Evolutionary conservation across 2,888 invertebrate species (phyloP).

Genomic region (Pyrochroa serraticornis): DNA sequence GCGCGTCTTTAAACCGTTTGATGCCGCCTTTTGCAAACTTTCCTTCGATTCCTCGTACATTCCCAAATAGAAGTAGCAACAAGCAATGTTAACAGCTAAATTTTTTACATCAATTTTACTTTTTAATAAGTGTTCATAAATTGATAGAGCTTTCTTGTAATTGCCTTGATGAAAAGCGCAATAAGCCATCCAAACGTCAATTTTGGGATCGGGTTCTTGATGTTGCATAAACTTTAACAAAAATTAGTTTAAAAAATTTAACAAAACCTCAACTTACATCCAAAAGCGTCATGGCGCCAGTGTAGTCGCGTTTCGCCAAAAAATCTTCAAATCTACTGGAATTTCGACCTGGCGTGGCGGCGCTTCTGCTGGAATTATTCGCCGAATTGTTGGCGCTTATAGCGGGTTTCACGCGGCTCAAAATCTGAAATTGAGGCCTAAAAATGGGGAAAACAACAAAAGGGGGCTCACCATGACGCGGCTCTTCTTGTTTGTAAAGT

Average conservation of each 20-base stretch:
- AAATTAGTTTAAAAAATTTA: constrained; percentile 6
- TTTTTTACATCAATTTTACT: constrained; percentile 66
- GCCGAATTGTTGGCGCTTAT: constrained; percentile 58
- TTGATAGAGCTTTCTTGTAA: constrained; percentile 80
- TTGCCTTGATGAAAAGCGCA: constrained; percentile 96
- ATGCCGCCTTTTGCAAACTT: constrained; percentile 64
- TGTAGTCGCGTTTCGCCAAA: constrained; percentile 87
- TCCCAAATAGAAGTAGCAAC: constrained; percentile 95
- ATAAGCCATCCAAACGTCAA: constrained; percentile 90
- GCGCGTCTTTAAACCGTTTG: constrained; percentile 72
- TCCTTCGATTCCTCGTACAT: constrained; percentile 74
- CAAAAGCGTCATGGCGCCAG: constrained; percentile 89
- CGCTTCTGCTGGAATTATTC: constrained; percentile 36
- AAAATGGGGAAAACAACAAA: constrained; percentile 6
- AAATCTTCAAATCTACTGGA: constrained; percentile 90
- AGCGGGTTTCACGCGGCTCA: constrained; percentile 83
- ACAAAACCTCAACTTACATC: constrained; percentile 67
- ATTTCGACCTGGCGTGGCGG: constrained; percentile 55
- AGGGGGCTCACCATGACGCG: neutral
- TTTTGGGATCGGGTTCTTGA: constrained; percentile 60
- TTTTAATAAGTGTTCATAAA: constrained; percentile 67
- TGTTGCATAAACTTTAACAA: constrained; percentile 63
- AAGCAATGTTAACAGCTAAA: constrained; percentile 81
- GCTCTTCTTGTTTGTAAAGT: neutral
- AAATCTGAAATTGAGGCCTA: constrained; percentile 77